Base-by-base conservation (phyloP, 2,888 invertebrate species). In the Smittia aterrima region DNA sequence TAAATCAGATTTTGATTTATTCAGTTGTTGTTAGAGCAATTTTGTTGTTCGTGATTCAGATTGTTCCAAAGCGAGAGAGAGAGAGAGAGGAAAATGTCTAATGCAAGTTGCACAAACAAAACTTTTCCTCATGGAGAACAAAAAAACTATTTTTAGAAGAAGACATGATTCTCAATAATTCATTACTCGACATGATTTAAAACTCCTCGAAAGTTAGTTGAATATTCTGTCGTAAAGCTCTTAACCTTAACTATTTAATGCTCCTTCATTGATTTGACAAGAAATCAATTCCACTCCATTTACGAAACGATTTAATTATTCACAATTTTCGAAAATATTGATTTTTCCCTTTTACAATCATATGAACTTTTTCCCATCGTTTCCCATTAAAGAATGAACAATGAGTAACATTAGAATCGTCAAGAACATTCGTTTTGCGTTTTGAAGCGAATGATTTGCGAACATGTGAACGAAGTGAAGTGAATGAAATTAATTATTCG, bases 1-100 rank as follows among this genome's bases (percentile, higher is more conserved):
- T 25, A 54, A 70, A 70, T 70, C 27, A 70, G 25, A 18, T 70
- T 68, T 70, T 70, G 70, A 70, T 70, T 70, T 70, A 70, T 70
- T 70, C 24, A 54, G 54, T 70, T 70, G 70, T 70, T 70, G 68
- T 68, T 66, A 66, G 16, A n/a, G n/a, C n/a, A n/a, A n/a, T n/a
- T n/a, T n/a, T n/a, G n/a, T n/a, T n/a, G n/a, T n/a, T n/a, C n/a
- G n/a, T n/a, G n/a, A n/a, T n/a, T n/a, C n/a, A n/a, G n/a, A n/a
- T n/a, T n/a, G n/a, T n/a, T n/a, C n/a, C n/a, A n/a, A n/a, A n/a
- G n/a, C 16, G 11, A 9, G 47, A 13, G 13, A 9, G 47, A 9
- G 3, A 47, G 7, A 38, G 9, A 38, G 38, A 7, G 4, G 9
- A 38, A 38, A 38, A 38, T 38, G 38, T n/a, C n/a, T n/a, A n/a